These are phyloP conservation scores for Axis porcinus DNA, from an alignment of 2,113 vertebrate genomes.

Conservation along the genomic window DNA sequence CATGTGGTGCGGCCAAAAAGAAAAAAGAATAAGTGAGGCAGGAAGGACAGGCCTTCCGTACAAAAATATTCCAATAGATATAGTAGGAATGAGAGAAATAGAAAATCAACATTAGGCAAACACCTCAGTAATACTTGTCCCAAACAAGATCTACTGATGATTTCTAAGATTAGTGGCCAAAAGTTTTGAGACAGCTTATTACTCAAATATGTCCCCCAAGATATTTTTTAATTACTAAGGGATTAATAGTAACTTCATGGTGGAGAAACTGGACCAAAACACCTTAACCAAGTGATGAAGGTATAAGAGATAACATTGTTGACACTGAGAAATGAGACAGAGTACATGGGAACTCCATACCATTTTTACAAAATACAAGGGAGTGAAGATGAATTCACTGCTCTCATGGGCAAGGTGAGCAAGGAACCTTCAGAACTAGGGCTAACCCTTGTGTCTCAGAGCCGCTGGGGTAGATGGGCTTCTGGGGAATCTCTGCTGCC, in stretches of 20 bases:
- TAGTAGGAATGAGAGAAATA: neutral
- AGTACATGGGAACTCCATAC: too few species aligned
- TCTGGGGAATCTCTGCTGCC: neutral
- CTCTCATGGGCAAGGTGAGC: neutral
- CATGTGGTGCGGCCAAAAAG: neutral
- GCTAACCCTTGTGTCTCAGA: neutral
- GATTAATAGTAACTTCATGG: neutral
- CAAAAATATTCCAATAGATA: neutral
- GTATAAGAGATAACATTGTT: neutral
- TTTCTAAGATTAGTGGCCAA: too few species aligned
- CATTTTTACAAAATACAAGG: neutral
- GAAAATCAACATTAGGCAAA: neutral
- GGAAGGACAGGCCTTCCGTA: neutral
- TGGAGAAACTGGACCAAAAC: neutral
- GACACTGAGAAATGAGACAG: neutral
- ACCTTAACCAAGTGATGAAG: neutral
- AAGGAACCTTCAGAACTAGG: neutral
- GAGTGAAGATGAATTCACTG: neutral
- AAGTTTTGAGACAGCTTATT: neutral
- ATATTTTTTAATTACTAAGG: neutral
- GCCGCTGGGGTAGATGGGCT: fast-evolving
- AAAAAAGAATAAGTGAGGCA: neutral
- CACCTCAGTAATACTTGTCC: fast-evolving
- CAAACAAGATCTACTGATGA: too few species aligned
- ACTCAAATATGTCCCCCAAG: neutral